A percentile compares a stretch with the other conserved stretches of the same genome.
phyloP scores from a whole-genome alignment of 2,797 vertebrate species.

The Crocodylus rhombifer region DNA sequence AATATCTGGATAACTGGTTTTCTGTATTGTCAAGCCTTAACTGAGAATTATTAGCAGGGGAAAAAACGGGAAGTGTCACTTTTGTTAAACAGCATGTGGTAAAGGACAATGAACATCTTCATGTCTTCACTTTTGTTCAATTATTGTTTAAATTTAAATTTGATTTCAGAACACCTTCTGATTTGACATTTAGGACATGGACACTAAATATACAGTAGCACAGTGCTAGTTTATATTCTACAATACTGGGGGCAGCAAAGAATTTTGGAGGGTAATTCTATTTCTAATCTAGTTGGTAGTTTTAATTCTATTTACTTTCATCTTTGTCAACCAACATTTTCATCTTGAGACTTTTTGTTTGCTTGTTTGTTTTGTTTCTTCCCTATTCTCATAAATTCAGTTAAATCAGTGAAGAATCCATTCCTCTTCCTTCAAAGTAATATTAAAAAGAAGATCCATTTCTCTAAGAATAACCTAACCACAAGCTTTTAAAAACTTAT shows the following conservation, averaged over 20 bases:
- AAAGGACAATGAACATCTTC: neutral
- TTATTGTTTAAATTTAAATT: neutral
- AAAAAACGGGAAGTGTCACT: neutral
- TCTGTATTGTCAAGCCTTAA: neutral
- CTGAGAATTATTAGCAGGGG: neutral
- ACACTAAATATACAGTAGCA: neutral
- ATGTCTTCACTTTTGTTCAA: neutral
- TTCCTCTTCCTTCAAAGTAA: neutral
- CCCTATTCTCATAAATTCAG: neutral
- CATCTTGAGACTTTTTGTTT: too few relatives aligned
- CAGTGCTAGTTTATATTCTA: neutral
- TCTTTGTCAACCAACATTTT: neutral
- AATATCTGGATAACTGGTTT: accelerated
- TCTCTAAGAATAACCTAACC: neutral
- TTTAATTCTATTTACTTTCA: neutral
- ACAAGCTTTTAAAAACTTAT: neutral
- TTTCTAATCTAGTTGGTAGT: neutral
- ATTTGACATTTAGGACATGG: neutral
- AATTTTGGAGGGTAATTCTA: neutral
- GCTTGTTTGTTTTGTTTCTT: neutral
- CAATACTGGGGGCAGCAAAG: neutral
- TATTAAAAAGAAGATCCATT: neutral
- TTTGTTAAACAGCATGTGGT: neutral
- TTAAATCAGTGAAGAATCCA: neutral
- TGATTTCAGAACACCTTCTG: neutral